Base-by-base conservation (phyloP, 2,797 vertebrate species). In the Steatocranus sp. region DNA sequence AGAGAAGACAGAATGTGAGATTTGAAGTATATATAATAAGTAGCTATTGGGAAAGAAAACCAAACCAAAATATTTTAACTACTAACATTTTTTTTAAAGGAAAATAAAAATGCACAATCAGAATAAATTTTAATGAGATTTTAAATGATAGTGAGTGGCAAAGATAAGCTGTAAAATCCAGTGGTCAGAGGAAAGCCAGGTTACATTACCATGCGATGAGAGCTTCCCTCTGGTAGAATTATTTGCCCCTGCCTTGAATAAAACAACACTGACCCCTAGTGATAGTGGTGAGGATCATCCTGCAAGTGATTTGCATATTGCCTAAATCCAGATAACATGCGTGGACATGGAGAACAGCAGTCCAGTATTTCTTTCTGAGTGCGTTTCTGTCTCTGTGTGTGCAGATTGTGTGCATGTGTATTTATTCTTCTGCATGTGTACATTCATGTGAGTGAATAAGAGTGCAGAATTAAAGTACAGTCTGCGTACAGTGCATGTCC, bases 251-350 rank as follows among this genome's bases (percentile, higher is more conserved):
- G 61, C 34, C 79, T 93, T 93, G 27, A 83, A 78, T 88, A 89
- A 89, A 89, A 77, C 95, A 94, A 95, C 91, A 96, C 94, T 95
- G 95, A 94, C 95, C 94, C 94, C 96, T 95, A 94, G 94, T 91
- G 96, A 66, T 78, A 4, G 3, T 15, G 76, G 7, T 38, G 2
- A 56, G 70, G 18, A 86, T 73, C 18, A 75, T 41, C 23, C 46
- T 41, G 48, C 36, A 66, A 46, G 34, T 30, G 11, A 81, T 88
- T 74, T 88, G 63, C 83, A 86, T 77, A 49, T 66, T 66, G 75
- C 27, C 5, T 76, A 32, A 75, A 18, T 79, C 68, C 30, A 38
- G 34, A 75, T 14, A 34, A 80, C 20, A 41, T 17, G 46, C 66
- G 43, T 58, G 48, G 74, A 41, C 6, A 86, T 2, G n/a, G 43